phyloP scores from a whole-genome alignment of 2,797 vertebrate species.

The Esox lucius region DNA sequence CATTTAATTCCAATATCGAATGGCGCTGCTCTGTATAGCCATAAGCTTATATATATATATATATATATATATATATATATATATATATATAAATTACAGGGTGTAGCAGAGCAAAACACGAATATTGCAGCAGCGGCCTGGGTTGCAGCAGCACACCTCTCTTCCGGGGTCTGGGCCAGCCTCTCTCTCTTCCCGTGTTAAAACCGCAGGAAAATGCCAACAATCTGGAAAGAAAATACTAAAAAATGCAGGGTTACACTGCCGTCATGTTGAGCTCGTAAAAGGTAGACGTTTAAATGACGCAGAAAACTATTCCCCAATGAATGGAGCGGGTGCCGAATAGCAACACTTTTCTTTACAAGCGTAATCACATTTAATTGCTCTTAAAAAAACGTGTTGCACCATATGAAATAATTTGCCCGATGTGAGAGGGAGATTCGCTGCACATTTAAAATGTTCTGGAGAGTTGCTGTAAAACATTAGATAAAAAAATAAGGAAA shows the following conservation, averaged over 20 bases:
- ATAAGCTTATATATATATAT: not conserved
- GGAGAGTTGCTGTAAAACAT: constrained; percentile 16
- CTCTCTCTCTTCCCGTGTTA: constrained; percentile 47
- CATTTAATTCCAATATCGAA: not conserved
- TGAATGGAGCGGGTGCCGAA: constrained; percentile 47
- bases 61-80: not conserved
- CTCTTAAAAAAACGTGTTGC: constrained; percentile 67
- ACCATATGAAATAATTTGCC: constrained; percentile 64
- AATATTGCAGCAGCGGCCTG: constrained; percentile 34
- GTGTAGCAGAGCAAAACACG: constrained; percentile 18
- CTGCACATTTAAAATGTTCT: constrained; percentile 35
- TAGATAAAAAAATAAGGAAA: not conserved
- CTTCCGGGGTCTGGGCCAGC: constrained; percentile 49
- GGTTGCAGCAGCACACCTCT: constrained; percentile 50
- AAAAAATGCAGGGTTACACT: constrained; percentile 52
- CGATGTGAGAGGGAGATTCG: constrained; percentile 44
- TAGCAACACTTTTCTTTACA: constrained; percentile 65
- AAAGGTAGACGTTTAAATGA: constrained; percentile 74
- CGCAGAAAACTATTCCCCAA: constrained; percentile 70
- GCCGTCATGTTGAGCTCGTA: constrained; percentile 59
- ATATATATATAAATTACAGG: too few relatives aligned
- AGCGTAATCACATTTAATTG: constrained; percentile 75
- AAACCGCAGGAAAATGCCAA: constrained; percentile 53
- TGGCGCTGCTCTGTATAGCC: not conserved
- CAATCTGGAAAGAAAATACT: constrained; percentile 58